Conservation (phyloP, 2,113 vertebrate species). For the Leptocoma aspasia region DNA sequence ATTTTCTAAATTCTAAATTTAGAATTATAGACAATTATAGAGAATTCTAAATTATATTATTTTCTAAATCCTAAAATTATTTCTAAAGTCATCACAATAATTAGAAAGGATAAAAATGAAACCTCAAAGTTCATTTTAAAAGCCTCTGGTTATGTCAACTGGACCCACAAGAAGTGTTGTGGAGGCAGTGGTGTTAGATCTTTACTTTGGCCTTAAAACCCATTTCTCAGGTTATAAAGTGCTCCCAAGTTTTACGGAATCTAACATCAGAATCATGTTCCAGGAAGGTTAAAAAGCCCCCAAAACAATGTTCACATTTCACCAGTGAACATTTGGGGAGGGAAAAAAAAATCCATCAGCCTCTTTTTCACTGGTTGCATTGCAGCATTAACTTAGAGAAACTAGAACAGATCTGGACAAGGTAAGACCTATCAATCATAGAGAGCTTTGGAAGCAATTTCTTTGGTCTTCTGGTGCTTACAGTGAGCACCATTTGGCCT, state of each 20-base stretch:
- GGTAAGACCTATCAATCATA: background rate
- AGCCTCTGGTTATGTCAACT: background rate
- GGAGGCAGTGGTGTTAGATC: background rate
- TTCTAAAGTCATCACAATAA: background rate
- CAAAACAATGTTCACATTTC: background rate
- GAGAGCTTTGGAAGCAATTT: background rate
- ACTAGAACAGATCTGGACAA: background rate
- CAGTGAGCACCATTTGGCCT: background rate
- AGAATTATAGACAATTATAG: too few relatives aligned
- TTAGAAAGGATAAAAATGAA: background rate
- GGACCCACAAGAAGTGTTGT: background rate
- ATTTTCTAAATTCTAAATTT: too few relatives aligned
- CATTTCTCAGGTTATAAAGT: background rate
- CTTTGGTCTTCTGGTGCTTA: constrained; percentile 15
- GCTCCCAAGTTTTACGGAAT: constrained; percentile 6
- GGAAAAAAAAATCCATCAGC: rapidly evolving
- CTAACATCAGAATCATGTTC: background rate
- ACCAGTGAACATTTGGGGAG: background rate
- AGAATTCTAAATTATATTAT: too few relatives aligned
- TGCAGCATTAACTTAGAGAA: background rate
- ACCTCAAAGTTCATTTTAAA: background rate
- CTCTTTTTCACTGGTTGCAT: background rate
- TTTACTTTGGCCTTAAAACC: constrained; percentile 20
- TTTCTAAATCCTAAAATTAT: too few relatives aligned
- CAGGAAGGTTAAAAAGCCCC: background rate